These are phyloP conservation scores for Tetropium fuscum DNA, from an alignment of 2,888 invertebrate genomes.

Conservation along the genomic window DNA sequence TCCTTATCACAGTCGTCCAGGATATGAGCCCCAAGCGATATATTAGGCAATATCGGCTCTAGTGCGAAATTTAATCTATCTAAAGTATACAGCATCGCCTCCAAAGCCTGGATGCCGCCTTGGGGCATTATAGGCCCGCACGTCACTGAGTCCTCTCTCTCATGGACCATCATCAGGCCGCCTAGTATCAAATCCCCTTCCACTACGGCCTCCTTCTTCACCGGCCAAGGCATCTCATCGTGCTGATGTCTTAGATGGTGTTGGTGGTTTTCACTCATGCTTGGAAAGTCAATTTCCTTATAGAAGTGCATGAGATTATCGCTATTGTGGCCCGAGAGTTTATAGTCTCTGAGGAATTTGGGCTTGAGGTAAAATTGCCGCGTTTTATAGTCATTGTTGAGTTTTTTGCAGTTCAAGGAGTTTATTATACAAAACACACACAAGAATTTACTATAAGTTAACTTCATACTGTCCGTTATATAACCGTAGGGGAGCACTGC, in stretches of 20 bases:
- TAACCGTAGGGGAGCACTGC: neutral
- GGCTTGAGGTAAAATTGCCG: constrained; percentile 37
- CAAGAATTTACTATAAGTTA: constrained; percentile 30
- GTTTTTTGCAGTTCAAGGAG: constrained; percentile 27
- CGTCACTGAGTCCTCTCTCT: constrained; percentile 86
- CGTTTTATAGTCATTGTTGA: constrained; percentile 27
- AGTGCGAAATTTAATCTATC: constrained; percentile 80
- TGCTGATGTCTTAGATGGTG: constrained; percentile 47
- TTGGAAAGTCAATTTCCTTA: constrained; percentile 33
- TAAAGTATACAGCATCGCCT: constrained; percentile 92
- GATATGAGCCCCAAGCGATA: constrained; percentile 87
- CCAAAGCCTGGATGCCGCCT: constrained; percentile 89
- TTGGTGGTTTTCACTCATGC: constrained; percentile 38
- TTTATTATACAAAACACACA: constrained; percentile 34
- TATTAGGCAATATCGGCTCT: constrained; percentile 79
- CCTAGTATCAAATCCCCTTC: constrained; percentile 91
- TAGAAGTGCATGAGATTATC: constrained; percentile 28
- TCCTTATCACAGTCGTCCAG: constrained; percentile 97
- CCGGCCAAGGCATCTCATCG: constrained; percentile 75
- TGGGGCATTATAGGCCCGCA: constrained; percentile 97
- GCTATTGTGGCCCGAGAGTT: constrained; percentile 32
- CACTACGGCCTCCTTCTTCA: constrained; percentile 87
- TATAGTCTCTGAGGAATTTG: constrained; percentile 32
- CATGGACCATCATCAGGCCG: constrained; percentile 96
- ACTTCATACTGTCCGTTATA: constrained; percentile 29